phyloP scores from a whole-genome alignment of 2,888 invertebrate genomes.

The Nomada hirtipes region DNA sequence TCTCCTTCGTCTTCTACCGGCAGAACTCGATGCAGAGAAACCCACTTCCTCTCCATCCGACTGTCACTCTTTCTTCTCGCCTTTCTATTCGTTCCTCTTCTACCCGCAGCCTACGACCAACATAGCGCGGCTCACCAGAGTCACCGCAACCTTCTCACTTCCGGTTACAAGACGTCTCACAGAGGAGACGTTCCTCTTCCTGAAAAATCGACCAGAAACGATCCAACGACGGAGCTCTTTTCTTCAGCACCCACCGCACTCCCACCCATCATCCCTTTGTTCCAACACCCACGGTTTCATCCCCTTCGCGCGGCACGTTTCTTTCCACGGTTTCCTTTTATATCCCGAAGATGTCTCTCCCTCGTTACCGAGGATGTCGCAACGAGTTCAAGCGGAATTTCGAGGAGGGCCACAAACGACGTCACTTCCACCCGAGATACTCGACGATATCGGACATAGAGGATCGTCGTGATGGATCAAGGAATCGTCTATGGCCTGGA shows the following conservation, averaged over 20 bases:
- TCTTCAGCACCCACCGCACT: conserved; percentile 1
- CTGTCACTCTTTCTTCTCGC: conserved; percentile 38
- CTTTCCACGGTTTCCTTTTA: conserved; percentile 32
- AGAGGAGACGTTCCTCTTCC: conserved; percentile 28
- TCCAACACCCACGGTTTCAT: conserved; percentile 22
- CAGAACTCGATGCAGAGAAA: conserved; percentile 24
- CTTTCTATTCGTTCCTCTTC: conserved; percentile 21
- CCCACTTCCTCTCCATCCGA: conserved; percentile 28
- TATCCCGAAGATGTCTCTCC: conserved; percentile 56
- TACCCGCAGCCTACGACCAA: not conserved
- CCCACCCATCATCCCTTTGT: conserved; percentile 15
- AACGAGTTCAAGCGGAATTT: conserved; percentile 72
- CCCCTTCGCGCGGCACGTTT: conserved; percentile 34
- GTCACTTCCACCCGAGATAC: conserved; percentile 60
- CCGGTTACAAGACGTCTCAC: conserved; percentile 65
- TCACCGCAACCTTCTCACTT: conserved; percentile 67
- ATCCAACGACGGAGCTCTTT: conserved; percentile 30
- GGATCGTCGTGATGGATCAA: conserved; percentile 58
- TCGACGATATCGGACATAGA: conserved; percentile 54
- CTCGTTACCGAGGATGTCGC: conserved; percentile 72
- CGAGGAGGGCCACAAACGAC: conserved; percentile 57
- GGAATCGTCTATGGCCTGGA: conserved; percentile 62
- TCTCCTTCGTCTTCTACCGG: conserved; percentile 59
- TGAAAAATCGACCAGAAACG: conserved; percentile 67
- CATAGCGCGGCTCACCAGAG: conserved; percentile 47